Conservation (phyloP, 2,113 vertebrate genomes). For the Paralichthys olivaceus region DNA sequence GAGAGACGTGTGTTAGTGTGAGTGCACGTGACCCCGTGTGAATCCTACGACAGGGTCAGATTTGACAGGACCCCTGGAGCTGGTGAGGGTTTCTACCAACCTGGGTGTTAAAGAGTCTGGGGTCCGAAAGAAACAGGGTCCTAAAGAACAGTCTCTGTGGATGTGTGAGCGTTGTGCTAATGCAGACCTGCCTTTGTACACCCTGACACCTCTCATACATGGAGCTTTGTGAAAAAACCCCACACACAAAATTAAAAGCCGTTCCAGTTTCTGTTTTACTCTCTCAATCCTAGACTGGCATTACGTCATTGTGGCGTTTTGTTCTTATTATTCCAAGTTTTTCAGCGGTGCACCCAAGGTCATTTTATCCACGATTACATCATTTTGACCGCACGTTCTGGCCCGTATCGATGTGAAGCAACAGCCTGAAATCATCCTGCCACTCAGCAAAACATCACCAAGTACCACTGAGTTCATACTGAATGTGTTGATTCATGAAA, state of each 20-base stretch:
- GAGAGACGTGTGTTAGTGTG: constrained; percentile 1
- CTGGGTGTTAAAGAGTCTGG: neutral
- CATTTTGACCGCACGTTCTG: constrained; percentile 29
- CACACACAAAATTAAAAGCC: neutral
- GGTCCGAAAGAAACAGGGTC: neutral
- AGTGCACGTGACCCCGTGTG: constrained; percentile 2
- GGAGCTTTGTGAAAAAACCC: too few species aligned
- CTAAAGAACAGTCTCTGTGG: neutral
- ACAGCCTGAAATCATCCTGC: constrained; percentile 33
- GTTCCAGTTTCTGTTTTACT: constrained; percentile 17
- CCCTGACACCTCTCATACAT: too few species aligned
- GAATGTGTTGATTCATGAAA: neutral
- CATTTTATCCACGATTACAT: constrained; percentile 50
- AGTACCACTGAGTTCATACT: neutral
- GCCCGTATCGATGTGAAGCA: constrained; percentile 34
- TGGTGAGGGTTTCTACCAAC: neutral
- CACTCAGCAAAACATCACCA: constrained; percentile 8
- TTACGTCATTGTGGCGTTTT: constrained; percentile 44
- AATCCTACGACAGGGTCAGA: constrained; percentile 4
- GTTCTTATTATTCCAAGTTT: constrained; percentile 34
- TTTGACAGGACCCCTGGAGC: neutral
- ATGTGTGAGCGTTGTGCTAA: too few species aligned
- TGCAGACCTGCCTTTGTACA: too few species aligned
- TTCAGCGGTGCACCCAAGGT: constrained; percentile 21
- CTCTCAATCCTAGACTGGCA: constrained; percentile 14